Evolutionary conservation across 30 jellyfish, hydroid and myxozoan species (phyloP).

Genomic region (Hydractinia echinata): DNA sequence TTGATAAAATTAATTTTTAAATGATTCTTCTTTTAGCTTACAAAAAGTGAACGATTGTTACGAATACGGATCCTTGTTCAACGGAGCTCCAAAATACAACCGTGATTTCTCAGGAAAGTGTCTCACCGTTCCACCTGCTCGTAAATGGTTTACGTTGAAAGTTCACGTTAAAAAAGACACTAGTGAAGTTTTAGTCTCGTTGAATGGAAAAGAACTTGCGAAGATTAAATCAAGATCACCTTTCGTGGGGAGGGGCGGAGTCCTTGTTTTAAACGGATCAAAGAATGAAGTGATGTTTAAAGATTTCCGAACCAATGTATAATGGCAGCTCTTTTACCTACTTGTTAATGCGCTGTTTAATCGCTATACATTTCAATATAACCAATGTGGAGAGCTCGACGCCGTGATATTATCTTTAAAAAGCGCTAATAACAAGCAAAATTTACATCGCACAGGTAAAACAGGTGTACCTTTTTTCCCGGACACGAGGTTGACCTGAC

Average conservation of each 20-base stretch:
- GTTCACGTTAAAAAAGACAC: conserved; percentile 34
- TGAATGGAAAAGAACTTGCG: conserved; percentile 37
- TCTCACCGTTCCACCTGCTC: conserved; percentile 30
- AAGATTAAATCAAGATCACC: conserved; percentile 35
- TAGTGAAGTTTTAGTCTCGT: conserved; percentile 30
- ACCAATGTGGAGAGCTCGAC: too few relatives aligned
- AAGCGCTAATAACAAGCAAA: too few relatives aligned
- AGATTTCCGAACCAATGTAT: conserved; percentile 16
- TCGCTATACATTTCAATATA: too few relatives aligned
- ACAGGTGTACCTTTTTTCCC: too few relatives aligned
- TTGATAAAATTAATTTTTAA: too few relatives aligned
- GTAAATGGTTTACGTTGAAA: conserved; percentile 41
- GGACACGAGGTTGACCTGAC: too few relatives aligned
- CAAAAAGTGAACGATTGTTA: conserved; percentile 32
- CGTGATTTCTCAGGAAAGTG: conserved; percentile 34
- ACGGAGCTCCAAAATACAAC: conserved; percentile 50
- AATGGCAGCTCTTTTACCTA: too few relatives aligned
- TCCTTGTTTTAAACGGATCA: conserved; percentile 62
- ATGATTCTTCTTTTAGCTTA: neutral
- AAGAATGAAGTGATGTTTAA: conserved; percentile 62
- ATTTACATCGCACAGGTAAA: too few relatives aligned
- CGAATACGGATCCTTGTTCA: conserved; percentile 58
- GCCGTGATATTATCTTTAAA: too few relatives aligned
- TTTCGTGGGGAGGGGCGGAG: conserved; percentile 68
- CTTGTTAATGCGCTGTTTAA: too few relatives aligned